phyloP scores from a whole-genome alignment of 1,140 invertebrate species.

The Dendroctonus valens region DNA sequence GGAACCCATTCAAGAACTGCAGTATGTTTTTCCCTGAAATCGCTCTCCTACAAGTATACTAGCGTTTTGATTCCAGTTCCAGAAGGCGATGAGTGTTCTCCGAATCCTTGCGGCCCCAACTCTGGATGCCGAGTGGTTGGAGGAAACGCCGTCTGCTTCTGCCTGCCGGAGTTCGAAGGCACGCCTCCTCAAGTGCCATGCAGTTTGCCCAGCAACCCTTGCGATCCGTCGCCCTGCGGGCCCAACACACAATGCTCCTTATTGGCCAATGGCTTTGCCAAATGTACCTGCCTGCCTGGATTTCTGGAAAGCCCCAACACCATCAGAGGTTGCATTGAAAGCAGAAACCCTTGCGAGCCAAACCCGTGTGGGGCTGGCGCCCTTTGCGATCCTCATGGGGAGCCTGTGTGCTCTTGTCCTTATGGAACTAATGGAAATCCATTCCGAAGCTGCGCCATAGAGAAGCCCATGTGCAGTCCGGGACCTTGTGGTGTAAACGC shows the following conservation, averaged over 20 bases:
- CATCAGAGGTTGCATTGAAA: conserved; percentile 76
- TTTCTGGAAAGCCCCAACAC: conserved; percentile 85
- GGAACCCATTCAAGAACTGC: conserved; percentile 88
- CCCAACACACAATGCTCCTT: conserved; percentile 83
- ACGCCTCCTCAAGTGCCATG: conserved; percentile 71
- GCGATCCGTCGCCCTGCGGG: conserved; percentile 81
- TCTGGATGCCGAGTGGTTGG: conserved; percentile 73
- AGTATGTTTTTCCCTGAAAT: conserved; percentile 63
- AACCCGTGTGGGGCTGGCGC: conserved; percentile 79
- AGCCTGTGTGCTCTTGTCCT: conserved; percentile 79
- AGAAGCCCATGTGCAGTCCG: conserved; percentile 66
- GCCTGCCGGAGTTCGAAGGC: conserved; percentile 84
- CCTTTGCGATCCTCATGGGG: conserved; percentile 72
- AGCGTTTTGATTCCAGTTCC: conserved; percentile 64
- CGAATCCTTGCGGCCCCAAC: conserved; percentile 82
- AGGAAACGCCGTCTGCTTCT: conserved; percentile 75
- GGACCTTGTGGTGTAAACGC: conserved; percentile 79
- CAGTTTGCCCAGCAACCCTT: conserved; percentile 69
- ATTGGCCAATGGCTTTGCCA: conserved; percentile 77
- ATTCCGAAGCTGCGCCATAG: conserved; percentile 65
- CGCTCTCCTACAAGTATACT: conserved; percentile 5
- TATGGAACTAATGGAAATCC: conserved; percentile 74
- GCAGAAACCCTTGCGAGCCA: conserved; percentile 74
- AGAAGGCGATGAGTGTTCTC: conserved; percentile 78
- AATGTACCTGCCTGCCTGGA: conserved; percentile 81